These are phyloP conservation scores for Noctua fimbriata DNA, from an alignment of 2,888 invertebrate species.

Conservation along the genomic window DNA sequence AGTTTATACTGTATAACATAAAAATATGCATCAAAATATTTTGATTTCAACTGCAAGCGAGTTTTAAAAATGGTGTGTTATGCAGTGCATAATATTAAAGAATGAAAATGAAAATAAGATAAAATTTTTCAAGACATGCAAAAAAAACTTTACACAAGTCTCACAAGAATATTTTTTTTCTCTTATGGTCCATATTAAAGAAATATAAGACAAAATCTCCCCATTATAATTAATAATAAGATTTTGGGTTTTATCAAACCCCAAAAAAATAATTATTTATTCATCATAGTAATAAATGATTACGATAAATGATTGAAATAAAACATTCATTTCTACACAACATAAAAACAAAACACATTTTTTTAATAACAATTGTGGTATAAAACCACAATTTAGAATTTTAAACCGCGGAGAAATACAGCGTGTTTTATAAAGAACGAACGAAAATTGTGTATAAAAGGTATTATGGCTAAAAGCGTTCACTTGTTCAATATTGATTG, in stretches of 20 bases:
- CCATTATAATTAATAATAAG: not conserved
- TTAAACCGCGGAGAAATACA: slow-evolving; percentile 8
- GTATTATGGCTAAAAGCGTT: slow-evolving; percentile 78
- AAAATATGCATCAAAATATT: not conserved
- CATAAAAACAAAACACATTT: not conserved
- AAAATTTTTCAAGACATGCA: not conserved
- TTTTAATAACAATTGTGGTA: not conserved
- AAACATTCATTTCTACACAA: not conserved
- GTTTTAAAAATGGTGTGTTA: too few species aligned
- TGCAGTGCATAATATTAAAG: not conserved
- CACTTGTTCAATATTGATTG: slow-evolving; percentile 82
- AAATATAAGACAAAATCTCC: not conserved
- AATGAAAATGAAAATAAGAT: not conserved
- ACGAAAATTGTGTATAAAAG: slow-evolving; percentile 10
- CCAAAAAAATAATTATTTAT: slow-evolving; percentile 1
- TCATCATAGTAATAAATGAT: not conserved
- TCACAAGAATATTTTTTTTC: not conserved
- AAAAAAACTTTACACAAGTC: not conserved
- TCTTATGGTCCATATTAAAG: not conserved
- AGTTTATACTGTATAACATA: slow-evolving; percentile 10
- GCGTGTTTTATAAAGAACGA: slow-evolving; percentile 14
- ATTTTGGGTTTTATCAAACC: not conserved
- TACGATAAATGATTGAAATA: too few species aligned
- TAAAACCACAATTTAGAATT: slow-evolving; percentile 5
- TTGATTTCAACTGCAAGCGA: not conserved